These are phyloP conservation scores for Hydrolagus affinis DNA, from an alignment of 2,113 vertebrate species.

Conservation along the genomic window DNA sequence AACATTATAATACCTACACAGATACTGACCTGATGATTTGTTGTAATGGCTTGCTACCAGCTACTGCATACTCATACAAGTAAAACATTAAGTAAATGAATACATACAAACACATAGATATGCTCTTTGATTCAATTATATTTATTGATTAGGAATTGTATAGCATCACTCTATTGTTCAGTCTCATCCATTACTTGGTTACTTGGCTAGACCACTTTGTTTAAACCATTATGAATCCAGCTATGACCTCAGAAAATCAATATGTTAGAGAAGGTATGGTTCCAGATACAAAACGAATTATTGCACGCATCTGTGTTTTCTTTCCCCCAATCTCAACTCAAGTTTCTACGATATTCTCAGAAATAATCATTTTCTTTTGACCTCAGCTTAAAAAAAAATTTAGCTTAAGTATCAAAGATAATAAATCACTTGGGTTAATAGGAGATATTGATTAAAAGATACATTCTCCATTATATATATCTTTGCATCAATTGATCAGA, in stretches of 20 bases:
- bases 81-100: conserved; percentile 11
- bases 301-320: not conserved
- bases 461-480: not conserved
- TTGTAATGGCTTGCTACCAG: not conserved
- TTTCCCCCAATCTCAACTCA: not conserved
- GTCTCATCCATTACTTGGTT: conserved; percentile 13
- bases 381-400: not conserved
- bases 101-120: not conserved
- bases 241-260: conserved; percentile 1
- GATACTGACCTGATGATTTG: not conserved
- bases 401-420: not conserved
- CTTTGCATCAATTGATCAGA: too few relatives aligned
- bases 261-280: not conserved
- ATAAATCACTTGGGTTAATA: not conserved
- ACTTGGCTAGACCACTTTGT: not conserved
- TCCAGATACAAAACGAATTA: not conserved
- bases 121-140: conserved; percentile 10
- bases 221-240: conserved; percentile 8
- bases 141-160: not conserved
- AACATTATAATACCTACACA: not conserved
- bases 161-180: not conserved
- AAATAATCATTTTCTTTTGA: not conserved
- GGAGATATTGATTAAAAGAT: not conserved
- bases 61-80: not conserved
- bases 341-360: not conserved